These are phyloP conservation scores for Anagrus nilaparvatae DNA, from an alignment of 1,140 invertebrate genomes.

Conservation along the genomic window DNA sequence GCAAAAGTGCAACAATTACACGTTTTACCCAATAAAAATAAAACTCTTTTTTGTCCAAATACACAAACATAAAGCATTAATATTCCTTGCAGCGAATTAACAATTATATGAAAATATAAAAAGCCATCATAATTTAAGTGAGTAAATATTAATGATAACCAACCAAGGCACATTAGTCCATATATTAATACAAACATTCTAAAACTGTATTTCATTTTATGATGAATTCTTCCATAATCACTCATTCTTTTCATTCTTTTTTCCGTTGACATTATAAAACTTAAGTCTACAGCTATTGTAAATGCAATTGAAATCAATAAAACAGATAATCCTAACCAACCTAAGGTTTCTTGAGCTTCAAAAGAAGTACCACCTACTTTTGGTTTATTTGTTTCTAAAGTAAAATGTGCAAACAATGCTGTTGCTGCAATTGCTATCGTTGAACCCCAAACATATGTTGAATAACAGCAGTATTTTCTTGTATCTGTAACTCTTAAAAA, in stretches of 20 bases:
- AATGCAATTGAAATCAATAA: constrained; percentile 71
- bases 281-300: constrained; percentile 64
- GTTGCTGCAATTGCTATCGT: constrained; percentile 57
- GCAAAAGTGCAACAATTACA: constrained; percentile 52
- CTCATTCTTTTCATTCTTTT: constrained; percentile 67
- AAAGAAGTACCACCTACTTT: constrained; percentile 25
- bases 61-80: constrained; percentile 65
- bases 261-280: constrained; percentile 67
- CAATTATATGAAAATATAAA: constrained; percentile 60
- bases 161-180: constrained; percentile 58
- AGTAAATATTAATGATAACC: constrained; percentile 64
- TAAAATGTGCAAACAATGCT: constrained; percentile 69
- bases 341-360: constrained; percentile 40
- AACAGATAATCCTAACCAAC: constrained; percentile 67
- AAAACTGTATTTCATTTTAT: constrained; percentile 76
- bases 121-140: constrained; percentile 59
- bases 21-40: constrained; percentile 63
- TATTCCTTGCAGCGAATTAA: constrained; percentile 63
- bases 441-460: constrained; percentile 65
- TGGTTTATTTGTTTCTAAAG: constrained; percentile 56
- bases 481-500: constrained; percentile 73
- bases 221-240: constrained; percentile 72
- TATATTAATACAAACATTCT: constrained; percentile 66
- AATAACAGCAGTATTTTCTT: constrained; percentile 76
- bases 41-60: constrained; percentile 63